Evolutionary conservation across 2,797 vertebrate genomes (phyloP).

Genomic region (Notamacropus eugenii): DNA sequence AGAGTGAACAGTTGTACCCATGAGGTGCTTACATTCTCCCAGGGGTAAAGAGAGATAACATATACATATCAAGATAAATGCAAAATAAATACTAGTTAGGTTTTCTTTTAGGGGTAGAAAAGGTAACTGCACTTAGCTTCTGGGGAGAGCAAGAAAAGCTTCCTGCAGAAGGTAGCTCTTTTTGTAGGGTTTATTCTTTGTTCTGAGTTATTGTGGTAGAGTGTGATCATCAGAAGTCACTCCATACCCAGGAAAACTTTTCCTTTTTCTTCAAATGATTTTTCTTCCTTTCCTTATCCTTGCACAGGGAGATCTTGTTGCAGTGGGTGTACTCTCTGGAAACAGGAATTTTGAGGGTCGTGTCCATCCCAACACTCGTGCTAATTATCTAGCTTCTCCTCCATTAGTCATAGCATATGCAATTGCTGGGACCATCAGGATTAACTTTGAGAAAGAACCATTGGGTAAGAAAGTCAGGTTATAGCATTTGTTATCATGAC

Average conservation of each 20-base stretch:
- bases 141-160: neutral
- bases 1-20: neutral
- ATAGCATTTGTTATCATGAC: neutral
- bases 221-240: neutral
- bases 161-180: neutral
- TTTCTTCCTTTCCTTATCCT: slow-evolving; percentile 22
- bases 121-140: neutral
- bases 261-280: neutral
- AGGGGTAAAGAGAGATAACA: neutral
- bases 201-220: neutral
- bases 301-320: slow-evolving; percentile 93
- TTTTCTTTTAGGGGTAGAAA: neutral
- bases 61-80: neutral
- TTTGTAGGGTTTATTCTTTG: neutral
- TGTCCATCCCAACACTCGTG: slow-evolving; percentile 96
- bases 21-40: neutral
- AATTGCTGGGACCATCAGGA: slow-evolving; percentile 93
- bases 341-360: slow-evolving; percentile 99
- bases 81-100: neutral
- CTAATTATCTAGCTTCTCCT: slow-evolving; percentile 97
- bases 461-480: slow-evolving; percentile 87
- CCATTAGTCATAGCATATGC: slow-evolving; percentile 97
- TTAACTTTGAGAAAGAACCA: slow-evolving; percentile 95
- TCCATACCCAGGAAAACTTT: neutral
- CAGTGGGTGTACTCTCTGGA: slow-evolving; percentile 94